These are phyloP conservation scores for Ageneiosus marmoratus DNA, from an alignment of 2,113 vertebrate genomes.

Conservation along the genomic window DNA sequence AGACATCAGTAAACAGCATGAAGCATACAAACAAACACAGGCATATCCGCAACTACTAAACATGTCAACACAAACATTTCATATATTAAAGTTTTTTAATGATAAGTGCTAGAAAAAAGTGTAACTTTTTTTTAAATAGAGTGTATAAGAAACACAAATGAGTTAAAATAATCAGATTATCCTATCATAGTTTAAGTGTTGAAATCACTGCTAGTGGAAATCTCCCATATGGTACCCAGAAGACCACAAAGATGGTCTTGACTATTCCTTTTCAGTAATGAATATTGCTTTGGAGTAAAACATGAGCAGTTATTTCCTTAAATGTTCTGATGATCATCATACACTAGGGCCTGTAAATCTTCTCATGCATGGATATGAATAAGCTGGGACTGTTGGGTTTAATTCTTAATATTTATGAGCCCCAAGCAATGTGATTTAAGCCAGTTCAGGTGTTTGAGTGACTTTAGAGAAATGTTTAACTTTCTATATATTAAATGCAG, in stretches of 20 bases:
- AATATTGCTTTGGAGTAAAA: not conserved
- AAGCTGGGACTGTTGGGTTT: not conserved
- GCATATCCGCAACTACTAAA: not conserved
- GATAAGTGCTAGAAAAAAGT: not conserved
- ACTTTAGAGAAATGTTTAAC: not conserved
- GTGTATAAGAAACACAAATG: not conserved
- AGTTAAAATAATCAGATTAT: not conserved
- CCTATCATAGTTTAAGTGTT: not conserved
- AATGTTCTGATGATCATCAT: not conserved
- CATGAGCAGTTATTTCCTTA: not conserved
- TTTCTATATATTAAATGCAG: not conserved
- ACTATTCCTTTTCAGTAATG: too few relatives aligned
- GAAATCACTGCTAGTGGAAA: not conserved
- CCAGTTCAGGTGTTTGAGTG: not conserved
- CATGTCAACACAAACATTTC: not conserved
- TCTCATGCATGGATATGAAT: not conserved
- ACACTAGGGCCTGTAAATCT: not conserved
- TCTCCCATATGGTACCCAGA: not conserved
- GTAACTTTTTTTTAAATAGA: not conserved
- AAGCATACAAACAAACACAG: not conserved
- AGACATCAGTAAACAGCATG: constrained; percentile 17
- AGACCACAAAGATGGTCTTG: not conserved
- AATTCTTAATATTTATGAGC: not conserved
- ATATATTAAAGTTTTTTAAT: not conserved
- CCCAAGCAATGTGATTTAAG: not conserved